Base-by-base conservation (phyloP, 2,888 invertebrate species). In the Caprella mutica region DNA sequence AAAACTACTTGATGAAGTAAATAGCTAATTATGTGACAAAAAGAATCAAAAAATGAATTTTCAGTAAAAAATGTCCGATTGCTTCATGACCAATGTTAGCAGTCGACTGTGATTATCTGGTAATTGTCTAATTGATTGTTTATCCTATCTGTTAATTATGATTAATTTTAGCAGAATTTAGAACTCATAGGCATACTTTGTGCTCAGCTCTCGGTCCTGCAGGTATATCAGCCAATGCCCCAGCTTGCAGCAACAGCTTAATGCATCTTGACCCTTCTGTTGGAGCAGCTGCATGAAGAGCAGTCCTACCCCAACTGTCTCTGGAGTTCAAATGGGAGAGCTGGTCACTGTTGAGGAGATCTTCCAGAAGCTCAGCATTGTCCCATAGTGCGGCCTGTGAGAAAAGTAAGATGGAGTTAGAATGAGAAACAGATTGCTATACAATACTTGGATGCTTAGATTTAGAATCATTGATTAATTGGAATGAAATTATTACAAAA, bases 341-440 rank as follows among this genome's bases (percentile, higher is more conserved):
- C 53, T 84, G 82, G 1, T 86, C 86, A 0, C 76, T 76, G 42
- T 80, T 77, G 6, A 90, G 69, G 27, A 91, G 76, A 72, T 89
- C 89, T 69, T 82, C 81, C n/a, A 90, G 75, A 1, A 91, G 76
- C 70, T 90, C 89, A 19, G 84, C 80, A 70, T 90, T 90, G 72
- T 89, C 88, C 88, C 90, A 90, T 17, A 89, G 72, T 0, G 89
- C 87, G 14, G 89, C 87, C 82, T 84, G 66, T 40, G 71, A 69
- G 61, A 48, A 52, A 57, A 52, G 43, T 9, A 30, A 44, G 50
- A 40, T 39, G 3, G 12, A 5, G 19, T 14, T 35, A 21, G 8
- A n/a, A n/a, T 29, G 29, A 40, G 29, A 29, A 26, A 19, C 30
- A 23, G 27, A 29, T 14, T 39, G 1, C 3, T 50, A 48, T 9